Base-by-base conservation (phyloP, 2,113 vertebrate genomes). In the Corydoras maculifer region DNA sequence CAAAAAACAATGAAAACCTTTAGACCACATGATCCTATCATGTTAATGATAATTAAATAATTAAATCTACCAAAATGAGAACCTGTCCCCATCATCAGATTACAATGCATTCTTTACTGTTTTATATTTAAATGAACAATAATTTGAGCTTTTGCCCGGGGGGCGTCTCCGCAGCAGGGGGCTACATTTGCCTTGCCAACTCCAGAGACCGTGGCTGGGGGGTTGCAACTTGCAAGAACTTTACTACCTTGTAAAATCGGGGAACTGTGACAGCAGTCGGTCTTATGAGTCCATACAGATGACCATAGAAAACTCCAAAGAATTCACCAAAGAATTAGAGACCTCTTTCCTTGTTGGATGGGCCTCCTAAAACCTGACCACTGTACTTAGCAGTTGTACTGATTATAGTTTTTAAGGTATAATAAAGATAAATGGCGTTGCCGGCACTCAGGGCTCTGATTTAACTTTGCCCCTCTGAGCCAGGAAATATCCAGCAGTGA, bases 231-330 rank as follows among this genome's bases (percentile, higher is more conserved):
- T 43, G 25, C n/a, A 64, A 72, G 62, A 77, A 55, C 72, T 77
- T 80, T 75, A 80, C 72, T 75, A 59, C 70, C 78, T 65, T 74
- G 67, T 77, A 75, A 80, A 71, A 54, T 54, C 43, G 14, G 59
- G 61, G 69, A 75, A 63, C 61, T 62, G 62, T 60, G 75, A 75
- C 69, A 75, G 69, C 69, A 72, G 75, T 77, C 75, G 72, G 65
- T 69, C 72, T 3, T 68, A 49, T 48, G 25, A 57, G 29, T 49
- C 57, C 32, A 29, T 54, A 65, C 68, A 74, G 77, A 70, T 60
- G 72, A 57, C 66, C 65, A 61, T 75, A 62, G 69, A 79, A 77
- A 69, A 62, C 67, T 65, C 63, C 53, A 58, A 11, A 35, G 65
- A 75, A 65, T 57, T 62, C 61, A 59, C 50, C 58, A 54, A 54